These are phyloP conservation scores for Sebastes goodei DNA, from an alignment of 2,797 vertebrate species.

Conservation along the genomic window DNA sequence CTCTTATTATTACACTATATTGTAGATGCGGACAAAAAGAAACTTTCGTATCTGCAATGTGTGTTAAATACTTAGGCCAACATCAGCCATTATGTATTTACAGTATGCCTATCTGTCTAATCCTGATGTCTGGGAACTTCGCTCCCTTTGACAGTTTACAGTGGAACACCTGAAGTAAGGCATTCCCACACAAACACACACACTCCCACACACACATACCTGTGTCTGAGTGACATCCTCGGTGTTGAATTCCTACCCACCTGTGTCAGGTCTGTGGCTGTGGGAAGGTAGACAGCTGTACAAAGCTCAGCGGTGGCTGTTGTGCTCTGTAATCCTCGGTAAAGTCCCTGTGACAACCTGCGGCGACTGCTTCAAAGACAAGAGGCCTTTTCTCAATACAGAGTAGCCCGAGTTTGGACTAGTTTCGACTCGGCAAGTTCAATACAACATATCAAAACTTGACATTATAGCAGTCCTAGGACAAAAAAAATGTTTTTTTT, in stretches of 20 bases:
- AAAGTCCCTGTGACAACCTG: conserved; percentile 45
- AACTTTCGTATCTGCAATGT: neutral
- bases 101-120: neutral
- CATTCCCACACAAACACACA: conserved; percentile 15
- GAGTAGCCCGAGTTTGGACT: neutral
- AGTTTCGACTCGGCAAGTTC: neutral
- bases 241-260: conserved; percentile 53
- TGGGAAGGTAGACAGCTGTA: conserved; percentile 69
- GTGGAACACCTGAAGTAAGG: conserved; percentile 36
- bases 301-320: conserved; percentile 47
- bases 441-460: neutral
- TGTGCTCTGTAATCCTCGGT: conserved; percentile 57
- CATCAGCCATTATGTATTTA: neutral
- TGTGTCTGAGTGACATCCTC: conserved; percentile 38
- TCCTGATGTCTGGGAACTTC: conserved; percentile 24
- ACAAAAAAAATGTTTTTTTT: too few species aligned
- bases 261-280: conserved; percentile 51
- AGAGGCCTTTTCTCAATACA: neutral
- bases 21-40: neutral
- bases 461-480: neutral
- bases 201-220: conserved; percentile 27
- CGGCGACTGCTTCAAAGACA: conserved; percentile 52
- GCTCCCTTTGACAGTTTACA: conserved; percentile 5
- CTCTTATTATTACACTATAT: neutral
- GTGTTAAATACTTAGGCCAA: neutral